Percentiles rank a stretch among this genome's conserved stretches.
Evolutionary conservation across 2,888 invertebrate species (phyloP).

Genomic region (Tinea semifulvella): DNA sequence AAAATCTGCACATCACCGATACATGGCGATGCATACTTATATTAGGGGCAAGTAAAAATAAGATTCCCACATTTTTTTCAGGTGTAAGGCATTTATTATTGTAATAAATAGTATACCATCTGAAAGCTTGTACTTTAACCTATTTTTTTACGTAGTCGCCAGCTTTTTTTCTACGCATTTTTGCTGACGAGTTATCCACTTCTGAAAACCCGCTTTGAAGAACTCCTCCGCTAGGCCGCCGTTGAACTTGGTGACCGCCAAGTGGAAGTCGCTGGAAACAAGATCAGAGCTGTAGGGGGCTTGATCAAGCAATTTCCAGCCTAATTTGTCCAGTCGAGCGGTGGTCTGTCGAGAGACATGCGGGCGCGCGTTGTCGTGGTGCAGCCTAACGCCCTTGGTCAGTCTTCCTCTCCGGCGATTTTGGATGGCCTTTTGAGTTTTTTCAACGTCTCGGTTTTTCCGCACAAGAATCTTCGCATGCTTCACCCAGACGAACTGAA

Average conservation of each 20-base stretch:
- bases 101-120: not conserved
- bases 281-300: too few species aligned
- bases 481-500: too few species aligned
- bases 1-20: too few species aligned
- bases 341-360: not conserved
- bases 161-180: not conserved
- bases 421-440: not conserved
- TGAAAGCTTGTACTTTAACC: too few species aligned
- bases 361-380: slow-evolving; percentile 2
- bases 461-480: too few species aligned
- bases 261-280: not conserved
- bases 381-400: slow-evolving; percentile 5
- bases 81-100: not conserved
- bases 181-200: not conserved
- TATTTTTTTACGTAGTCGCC: not conserved
- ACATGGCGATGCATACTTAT: too few species aligned
- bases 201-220: not conserved
- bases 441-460: not conserved
- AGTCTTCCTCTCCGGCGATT: slow-evolving; percentile 5
- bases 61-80: not conserved
- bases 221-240: not conserved
- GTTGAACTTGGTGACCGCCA: not conserved
- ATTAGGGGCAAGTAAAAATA: too few species aligned
- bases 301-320: not conserved
- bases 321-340: not conserved